phyloP scores from a whole-genome alignment of 2,888 invertebrate species.

The Theretra japonica region DNA sequence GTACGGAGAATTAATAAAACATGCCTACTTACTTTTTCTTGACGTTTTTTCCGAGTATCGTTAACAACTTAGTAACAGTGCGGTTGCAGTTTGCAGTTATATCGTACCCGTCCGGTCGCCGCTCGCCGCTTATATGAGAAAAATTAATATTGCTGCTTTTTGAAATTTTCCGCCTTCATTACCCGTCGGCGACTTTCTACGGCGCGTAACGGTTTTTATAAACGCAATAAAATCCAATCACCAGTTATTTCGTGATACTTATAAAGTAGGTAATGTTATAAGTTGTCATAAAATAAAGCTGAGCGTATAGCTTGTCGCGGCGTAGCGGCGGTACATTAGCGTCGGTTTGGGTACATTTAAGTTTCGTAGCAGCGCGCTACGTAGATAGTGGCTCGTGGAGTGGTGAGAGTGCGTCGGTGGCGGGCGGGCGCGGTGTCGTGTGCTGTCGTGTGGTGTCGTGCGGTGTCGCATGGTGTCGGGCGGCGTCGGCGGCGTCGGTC shows the following conservation, averaged over 20 bases:
- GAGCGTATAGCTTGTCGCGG: slow-evolving; percentile 46
- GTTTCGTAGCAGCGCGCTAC: slow-evolving; percentile 57
- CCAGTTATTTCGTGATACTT: slow-evolving; percentile 47
- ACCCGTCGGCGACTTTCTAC: slow-evolving; percentile 37
- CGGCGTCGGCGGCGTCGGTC: not conserved
- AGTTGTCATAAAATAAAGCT: slow-evolving; percentile 47
- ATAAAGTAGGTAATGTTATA: slow-evolving; percentile 42
- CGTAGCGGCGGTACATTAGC: slow-evolving; percentile 55
- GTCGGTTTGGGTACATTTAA: slow-evolving; percentile 53
- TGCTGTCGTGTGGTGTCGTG: not conserved
- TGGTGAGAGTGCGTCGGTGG: slow-evolving; percentile 9
- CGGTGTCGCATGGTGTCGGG: not conserved
- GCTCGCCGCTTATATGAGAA: slow-evolving; percentile 49
- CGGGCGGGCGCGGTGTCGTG: not conserved
- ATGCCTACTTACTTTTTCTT: slow-evolving; percentile 73
- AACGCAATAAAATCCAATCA: slow-evolving; percentile 54
- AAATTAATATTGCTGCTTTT: slow-evolving; percentile 54
- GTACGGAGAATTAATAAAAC: slow-evolving; percentile 84
- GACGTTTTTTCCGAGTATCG: slow-evolving; percentile 74
- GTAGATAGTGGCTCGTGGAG: slow-evolving; percentile 33
- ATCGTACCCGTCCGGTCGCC: slow-evolving; percentile 47
- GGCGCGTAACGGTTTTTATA: slow-evolving; percentile 59
- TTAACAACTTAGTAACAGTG: slow-evolving; percentile 70
- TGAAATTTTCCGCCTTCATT: slow-evolving; percentile 46
- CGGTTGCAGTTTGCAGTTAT: slow-evolving; percentile 67